Evolutionary conservation across 2,797 vertebrate genomes (phyloP).

Genomic region (Halcyon badia): DNA sequence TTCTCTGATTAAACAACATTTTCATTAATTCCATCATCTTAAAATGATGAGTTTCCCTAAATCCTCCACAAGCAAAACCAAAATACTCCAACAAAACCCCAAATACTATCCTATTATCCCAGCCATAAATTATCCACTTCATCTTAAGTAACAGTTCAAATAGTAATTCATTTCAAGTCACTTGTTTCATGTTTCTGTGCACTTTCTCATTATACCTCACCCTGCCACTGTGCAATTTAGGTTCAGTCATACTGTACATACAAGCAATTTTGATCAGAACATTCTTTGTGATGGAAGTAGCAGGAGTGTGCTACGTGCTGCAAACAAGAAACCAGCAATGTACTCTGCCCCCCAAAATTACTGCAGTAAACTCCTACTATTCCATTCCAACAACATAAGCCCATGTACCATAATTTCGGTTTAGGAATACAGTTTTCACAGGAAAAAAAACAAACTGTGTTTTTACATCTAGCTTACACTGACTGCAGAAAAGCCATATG

Average conservation of each 20-base stretch:
- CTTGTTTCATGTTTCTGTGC: neutral
- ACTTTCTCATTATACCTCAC: neutral
- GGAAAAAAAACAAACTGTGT: neutral
- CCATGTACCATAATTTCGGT: neutral
- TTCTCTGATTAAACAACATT: neutral
- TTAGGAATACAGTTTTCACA: neutral
- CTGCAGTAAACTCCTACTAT: neutral
- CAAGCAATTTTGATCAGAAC: neutral
- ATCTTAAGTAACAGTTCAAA: neutral
- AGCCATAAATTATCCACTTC: neutral
- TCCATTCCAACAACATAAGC: neutral
- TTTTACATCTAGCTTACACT: neutral
- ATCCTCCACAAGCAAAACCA: neutral
- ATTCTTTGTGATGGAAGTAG: neutral
- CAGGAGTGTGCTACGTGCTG: neutral
- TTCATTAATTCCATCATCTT: neutral
- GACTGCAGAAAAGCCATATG: neutral
- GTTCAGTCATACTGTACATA: neutral
- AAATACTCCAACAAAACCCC: neutral
- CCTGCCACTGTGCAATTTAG: neutral
- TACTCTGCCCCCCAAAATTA: neutral
- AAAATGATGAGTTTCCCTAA: neutral
- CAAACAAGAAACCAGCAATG: neutral
- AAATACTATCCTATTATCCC: neutral
- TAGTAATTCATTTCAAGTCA: neutral